These are phyloP conservation scores for Castor canadensis DNA, from an alignment of 2,113 vertebrate genomes.

Conservation along the genomic window DNA sequence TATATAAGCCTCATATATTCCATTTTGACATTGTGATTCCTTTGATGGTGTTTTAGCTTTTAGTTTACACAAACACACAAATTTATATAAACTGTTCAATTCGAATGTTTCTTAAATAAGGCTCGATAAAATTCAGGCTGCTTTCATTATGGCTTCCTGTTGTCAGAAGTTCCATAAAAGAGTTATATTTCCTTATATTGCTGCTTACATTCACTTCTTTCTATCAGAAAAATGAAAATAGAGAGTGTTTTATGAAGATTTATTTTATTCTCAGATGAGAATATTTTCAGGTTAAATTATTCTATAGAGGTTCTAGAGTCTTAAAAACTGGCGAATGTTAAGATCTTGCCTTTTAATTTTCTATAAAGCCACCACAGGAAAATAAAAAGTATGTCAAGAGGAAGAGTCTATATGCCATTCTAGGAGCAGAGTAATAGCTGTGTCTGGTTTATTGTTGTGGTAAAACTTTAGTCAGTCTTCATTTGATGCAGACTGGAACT, in stretches of 20 bases:
- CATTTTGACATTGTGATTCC: not conserved
- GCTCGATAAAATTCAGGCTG: not conserved
- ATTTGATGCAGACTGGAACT: not conserved
- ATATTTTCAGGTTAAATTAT: not conserved
- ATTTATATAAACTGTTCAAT: not conserved
- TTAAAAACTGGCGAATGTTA: conserved; percentile 19
- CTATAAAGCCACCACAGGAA: not conserved
- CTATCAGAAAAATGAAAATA: conserved; percentile 14
- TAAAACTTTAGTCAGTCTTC: not conserved
- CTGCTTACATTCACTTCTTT: not conserved
- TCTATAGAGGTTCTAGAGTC: conserved; percentile 5
- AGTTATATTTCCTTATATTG: not conserved
- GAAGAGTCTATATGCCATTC: not conserved
- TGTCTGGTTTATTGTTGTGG: not conserved
- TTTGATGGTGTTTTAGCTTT: not conserved
- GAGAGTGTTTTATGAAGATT: conserved; percentile 37
- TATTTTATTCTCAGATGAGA: conserved; percentile 45
- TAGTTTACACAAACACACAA: not conserved
- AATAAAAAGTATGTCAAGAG: not conserved
- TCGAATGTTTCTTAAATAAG: not conserved
- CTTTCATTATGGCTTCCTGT: not conserved
- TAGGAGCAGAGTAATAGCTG: not conserved
- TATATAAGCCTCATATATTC: not conserved
- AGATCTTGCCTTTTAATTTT: conserved; percentile 34
- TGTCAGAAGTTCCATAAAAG: not conserved